Base-by-base conservation (phyloP, 1,140 invertebrate species). In the Cephus cinctus region DNA sequence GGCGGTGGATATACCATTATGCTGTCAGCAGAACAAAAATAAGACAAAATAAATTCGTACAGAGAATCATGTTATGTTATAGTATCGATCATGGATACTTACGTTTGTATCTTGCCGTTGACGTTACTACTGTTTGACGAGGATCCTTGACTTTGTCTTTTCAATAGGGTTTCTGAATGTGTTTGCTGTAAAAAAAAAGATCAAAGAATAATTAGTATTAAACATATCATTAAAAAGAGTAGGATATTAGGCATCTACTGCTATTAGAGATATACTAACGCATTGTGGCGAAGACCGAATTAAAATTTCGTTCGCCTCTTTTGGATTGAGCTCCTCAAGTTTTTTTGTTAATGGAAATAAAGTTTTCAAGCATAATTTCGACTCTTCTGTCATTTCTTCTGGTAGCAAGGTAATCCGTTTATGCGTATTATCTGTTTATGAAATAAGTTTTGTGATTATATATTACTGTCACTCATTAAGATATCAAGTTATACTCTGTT, bases 221-320 rank as follows among this genome's bases (percentile, higher is more conserved):
- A 27, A 6, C n/a, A 27, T 27, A 8, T 27, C 25, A 8, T 27
- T 27, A 27, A 27, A 27, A 8, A 6, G n/a, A 35, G 11, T 21
- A 41, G n/a, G 38, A 8, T 41, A 43, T 41, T 25, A 35, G 39
- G 32, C 22, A 35, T 12, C 9, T 21, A 41, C 21, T 20, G 32
- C 5, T 38, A 40, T 6, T 31, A 46, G 9, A 43, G 21, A 38
- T 25, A 45, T 41, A 62, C 64, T 65, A 50, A 79, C 78, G 57
- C 80, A 74, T 56, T 81, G 83, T 1, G 86, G 85, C 47, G 86
- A 88, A 15, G 88, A 84, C 58, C 85, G 82, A 6, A 92, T 78
- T 39, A 93, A 74, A 56, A 93, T 87, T 59, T 90, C 85, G 69
- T 92, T 90, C 1, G 89, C 90, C 75, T 92, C 88, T 47, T 82